A percentile compares a stretch with the other conserved stretches of the same genome.
Conservation (phyloP, 2,113 vertebrate genomes). For the Polyodon spathula region DNA sequence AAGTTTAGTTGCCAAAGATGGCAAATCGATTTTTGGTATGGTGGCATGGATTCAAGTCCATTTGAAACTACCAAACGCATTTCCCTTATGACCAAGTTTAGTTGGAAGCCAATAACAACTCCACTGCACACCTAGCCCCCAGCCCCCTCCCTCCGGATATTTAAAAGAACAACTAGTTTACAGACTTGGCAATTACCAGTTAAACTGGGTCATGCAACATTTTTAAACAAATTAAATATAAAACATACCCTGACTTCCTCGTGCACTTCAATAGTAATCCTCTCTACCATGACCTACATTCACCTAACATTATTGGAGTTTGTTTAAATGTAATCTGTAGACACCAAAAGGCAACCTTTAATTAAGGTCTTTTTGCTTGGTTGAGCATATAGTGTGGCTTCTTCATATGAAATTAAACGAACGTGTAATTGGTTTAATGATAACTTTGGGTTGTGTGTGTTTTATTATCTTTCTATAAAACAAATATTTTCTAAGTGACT, state of each 20-base stretch:
- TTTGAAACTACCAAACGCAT: too few relatives aligned
- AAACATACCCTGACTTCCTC: slow-evolving; percentile 18
- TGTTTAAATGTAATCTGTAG: slow-evolving; percentile 30
- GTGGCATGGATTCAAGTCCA: too few relatives aligned
- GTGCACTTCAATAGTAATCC: slow-evolving; percentile 23
- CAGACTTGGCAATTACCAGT: too few relatives aligned
- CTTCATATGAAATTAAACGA: slow-evolving; percentile 16
- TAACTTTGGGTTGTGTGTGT: slow-evolving; percentile 24
- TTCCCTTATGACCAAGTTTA: too few relatives aligned
- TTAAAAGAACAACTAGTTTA: too few relatives aligned
- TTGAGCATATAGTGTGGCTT: slow-evolving; percentile 13
- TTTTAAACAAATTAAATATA: slow-evolving; percentile 24
- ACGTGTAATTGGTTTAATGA: slow-evolving; percentile 28
- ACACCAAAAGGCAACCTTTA: slow-evolving; percentile 25
- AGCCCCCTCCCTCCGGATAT: too few relatives aligned
- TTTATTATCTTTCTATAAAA: slow-evolving; percentile 25
- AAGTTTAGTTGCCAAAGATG: too few relatives aligned
- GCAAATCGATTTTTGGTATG: too few relatives aligned
- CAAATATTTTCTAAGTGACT: slow-evolving; percentile 23
- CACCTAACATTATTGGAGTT: slow-evolving; percentile 28
- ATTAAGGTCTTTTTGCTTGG: slow-evolving; percentile 28
- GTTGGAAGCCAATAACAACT: too few relatives aligned
- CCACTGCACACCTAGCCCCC: too few relatives aligned
- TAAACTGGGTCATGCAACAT: too few relatives aligned
- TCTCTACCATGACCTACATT: slow-evolving; percentile 19